Conservation (phyloP, 2,797 vertebrate species). For the Anableps anableps region DNA sequence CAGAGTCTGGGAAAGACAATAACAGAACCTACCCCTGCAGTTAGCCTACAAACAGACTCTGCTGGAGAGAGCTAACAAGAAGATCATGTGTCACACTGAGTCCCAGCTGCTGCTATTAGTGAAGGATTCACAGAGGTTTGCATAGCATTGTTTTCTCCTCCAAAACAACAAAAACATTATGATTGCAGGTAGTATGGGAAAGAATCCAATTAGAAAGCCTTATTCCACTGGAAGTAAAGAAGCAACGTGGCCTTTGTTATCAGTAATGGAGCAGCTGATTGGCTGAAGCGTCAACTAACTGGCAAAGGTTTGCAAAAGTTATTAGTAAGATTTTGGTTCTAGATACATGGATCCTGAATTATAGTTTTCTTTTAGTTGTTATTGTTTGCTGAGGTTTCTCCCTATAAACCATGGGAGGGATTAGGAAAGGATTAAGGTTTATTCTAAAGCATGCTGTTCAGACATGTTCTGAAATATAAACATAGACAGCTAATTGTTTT, state of each 20-base stretch:
- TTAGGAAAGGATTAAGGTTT: not conserved
- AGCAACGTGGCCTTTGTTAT: not conserved
- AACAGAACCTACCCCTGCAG: not conserved
- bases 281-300: not conserved
- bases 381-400: not conserved
- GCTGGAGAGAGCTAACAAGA: not conserved
- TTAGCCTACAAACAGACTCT: conserved; percentile 2
- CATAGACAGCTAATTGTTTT: not conserved
- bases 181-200: not conserved
- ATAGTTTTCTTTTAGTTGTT: not conserved
- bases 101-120: not conserved
- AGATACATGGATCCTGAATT: not conserved
- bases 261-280: not conserved
- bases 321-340: not conserved
- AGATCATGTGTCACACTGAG: not conserved
- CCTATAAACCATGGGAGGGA: not conserved
- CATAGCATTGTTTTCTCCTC: not conserved
- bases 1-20: not conserved
- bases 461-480: not conserved
- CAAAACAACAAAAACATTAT: not conserved
- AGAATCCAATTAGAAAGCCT: not conserved
- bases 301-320: not conserved
- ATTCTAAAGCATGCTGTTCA: not conserved
- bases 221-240: not conserved
- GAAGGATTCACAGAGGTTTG: not conserved